A percentile compares a stretch with the other conserved stretches of the same genome.
Evolutionary conservation across 2,888 invertebrate genomes (phyloP).

Genomic region (Drosophila anceps): DNA sequence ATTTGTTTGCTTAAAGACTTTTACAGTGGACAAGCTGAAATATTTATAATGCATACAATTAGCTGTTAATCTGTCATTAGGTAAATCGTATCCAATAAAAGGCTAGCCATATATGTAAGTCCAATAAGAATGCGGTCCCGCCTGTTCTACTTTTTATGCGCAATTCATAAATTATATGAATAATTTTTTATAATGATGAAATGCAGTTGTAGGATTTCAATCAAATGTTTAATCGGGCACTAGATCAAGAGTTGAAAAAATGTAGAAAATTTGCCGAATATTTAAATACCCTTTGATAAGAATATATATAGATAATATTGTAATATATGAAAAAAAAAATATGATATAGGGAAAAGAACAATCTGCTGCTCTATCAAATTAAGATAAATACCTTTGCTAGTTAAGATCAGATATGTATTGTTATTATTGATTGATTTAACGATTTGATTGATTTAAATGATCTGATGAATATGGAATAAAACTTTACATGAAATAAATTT

Average conservation of each 20-base stretch:
- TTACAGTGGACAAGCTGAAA: background rate
- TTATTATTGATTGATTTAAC: background rate
- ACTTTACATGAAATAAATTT: background rate
- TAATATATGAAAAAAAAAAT: background rate
- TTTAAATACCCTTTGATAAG: slow-evolving; percentile 7
- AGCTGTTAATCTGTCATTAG: slow-evolving; percentile 1
- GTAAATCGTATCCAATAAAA: slow-evolving; percentile 23
- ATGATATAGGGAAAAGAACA: background rate
- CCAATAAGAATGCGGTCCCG: slow-evolving; percentile 56
- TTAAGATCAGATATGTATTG: no score
- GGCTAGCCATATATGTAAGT: slow-evolving; percentile 24
- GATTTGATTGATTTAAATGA: background rate
- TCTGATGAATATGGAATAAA: slow-evolving; percentile 3
- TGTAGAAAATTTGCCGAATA: slow-evolving; percentile 1
- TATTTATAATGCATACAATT: background rate
- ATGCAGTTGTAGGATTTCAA: slow-evolving; percentile 62
- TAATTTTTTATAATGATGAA: slow-evolving; percentile 65
- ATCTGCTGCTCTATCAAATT: no score
- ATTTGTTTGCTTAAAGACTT: background rate
- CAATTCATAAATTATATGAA: slow-evolving; percentile 53
- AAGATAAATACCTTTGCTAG: no score
- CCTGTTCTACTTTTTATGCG: slow-evolving; percentile 45
- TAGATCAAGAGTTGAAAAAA: slow-evolving; percentile 11
- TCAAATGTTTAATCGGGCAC: slow-evolving; percentile 39
- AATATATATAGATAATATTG: background rate